Base-by-base conservation (phyloP, 2,113 vertebrate genomes). In the Buteo buteo region DNA sequence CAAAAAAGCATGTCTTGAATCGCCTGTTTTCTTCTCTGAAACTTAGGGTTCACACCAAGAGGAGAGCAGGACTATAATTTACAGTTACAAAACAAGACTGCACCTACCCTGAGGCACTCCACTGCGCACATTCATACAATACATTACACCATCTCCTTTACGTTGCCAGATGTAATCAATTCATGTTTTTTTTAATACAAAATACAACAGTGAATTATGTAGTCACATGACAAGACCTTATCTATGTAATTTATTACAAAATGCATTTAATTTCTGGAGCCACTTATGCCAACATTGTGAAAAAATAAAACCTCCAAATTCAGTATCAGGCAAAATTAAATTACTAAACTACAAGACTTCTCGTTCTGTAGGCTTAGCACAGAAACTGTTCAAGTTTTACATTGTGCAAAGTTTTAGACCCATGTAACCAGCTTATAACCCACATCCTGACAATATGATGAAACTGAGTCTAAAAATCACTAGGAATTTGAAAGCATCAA, bases 51-150 rank as follows among this genome's bases (percentile, higher is more conserved):
- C 91, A 86, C 88, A 96, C 76, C 95, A 93, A 96, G 96, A 96
- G 91, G 90, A 94, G 76, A 93, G 57, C 20, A 85, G 94, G 88
- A 92, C 88, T 97, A 78, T 91, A 96, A 98, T 91, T 95, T 95
- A 94, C 67, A 94, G 57, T 77, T 82, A 72, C 88, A 94, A 86
- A 96, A 82, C 81, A 92, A 52, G 42, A 85, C 78, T 70, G 88
- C 91, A 84, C 81, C 86, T 86, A 96, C 76, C 90, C 92, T 29
- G 44, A 66, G 94, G 96, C 93, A 73, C 85, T 76, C 71, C 67
- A 58, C 52, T 93, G 49, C 73, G 50, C 31, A 74, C 88, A 94
- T 95, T 97, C 96, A 84, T 90, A 95, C 82, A 95, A 93, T 87
- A 81, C 72, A 90, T 96, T 83, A 92, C 79, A 91, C 76, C 86